A percentile compares a stretch with the other conserved stretches of the same genome.
phyloP scores from a whole-genome alignment of 2,888 invertebrate species.

The Pristionchus maxplancki region DNA sequence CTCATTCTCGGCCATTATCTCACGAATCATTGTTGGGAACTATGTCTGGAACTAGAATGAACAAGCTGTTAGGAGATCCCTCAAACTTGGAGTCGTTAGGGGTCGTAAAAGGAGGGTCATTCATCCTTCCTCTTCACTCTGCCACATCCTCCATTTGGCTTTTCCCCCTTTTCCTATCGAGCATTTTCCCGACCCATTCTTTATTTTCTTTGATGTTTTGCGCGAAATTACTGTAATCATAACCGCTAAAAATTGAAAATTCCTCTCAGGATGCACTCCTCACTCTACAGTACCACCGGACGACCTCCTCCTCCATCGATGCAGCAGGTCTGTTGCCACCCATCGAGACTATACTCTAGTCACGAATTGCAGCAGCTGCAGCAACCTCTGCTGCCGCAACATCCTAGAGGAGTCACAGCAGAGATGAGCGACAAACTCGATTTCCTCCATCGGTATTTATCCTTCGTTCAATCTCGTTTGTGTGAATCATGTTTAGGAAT shows the following conservation, averaged over 20 bases:
- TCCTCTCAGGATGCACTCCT: constrained; percentile 1
- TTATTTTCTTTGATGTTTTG: not conserved
- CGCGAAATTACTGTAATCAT: not conserved
- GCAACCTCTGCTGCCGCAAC: not conserved
- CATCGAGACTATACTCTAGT: not conserved
- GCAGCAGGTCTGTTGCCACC: not conserved
- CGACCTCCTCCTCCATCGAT: not conserved
- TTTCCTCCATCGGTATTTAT: constrained; percentile 56
- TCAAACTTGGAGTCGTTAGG: constrained; percentile 17
- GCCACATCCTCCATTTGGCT: constrained; percentile 18
- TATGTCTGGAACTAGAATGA: not conserved
- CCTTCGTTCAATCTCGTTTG: not conserved
- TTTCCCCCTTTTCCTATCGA: not conserved
- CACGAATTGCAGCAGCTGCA: not conserved
- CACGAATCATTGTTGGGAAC: no score
- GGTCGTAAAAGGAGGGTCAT: constrained; percentile 25
- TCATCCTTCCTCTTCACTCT: not conserved
- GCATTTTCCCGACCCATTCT: not conserved
- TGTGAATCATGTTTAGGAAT: not conserved
- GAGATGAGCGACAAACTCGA: constrained; percentile 63
- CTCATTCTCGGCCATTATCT: not conserved
- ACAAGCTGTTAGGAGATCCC: not conserved
- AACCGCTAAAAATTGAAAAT: not conserved
- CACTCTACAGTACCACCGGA: not conserved
- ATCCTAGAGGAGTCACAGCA: constrained; percentile 42